Evolutionary conservation across 2,113 vertebrate species (phyloP).

Genomic region (Rhinoptilus africanus): DNA sequence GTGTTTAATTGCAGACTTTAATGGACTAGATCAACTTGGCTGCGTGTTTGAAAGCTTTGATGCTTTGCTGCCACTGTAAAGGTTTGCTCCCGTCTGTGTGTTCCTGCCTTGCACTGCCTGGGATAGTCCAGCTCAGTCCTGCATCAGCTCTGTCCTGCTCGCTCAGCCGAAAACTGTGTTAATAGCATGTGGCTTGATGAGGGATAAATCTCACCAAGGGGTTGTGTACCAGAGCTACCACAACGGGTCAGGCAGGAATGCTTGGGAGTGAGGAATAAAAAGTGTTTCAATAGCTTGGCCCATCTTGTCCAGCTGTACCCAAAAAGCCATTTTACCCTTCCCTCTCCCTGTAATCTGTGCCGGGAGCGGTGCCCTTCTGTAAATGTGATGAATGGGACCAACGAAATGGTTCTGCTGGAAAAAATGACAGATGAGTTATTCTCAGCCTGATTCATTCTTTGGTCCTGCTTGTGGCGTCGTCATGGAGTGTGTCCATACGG

Average conservation of each 20-base stretch:
- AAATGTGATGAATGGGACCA: neutral
- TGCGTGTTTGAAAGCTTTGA: neutral
- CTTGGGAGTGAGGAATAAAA: neutral
- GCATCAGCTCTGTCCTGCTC: neutral
- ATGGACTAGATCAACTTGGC: neutral
- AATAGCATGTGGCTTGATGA: neutral
- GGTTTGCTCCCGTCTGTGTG: neutral
- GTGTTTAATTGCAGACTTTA: neutral
- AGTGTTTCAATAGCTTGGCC: neutral
- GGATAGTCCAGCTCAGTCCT: neutral
- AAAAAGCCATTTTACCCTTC: neutral
- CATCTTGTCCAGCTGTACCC: neutral
- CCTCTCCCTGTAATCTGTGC: neutral
- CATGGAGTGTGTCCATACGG: neutral
- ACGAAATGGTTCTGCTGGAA: neutral
- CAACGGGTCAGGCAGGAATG: neutral
- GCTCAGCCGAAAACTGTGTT: neutral
- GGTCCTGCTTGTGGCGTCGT: neutral
- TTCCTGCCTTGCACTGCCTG: neutral
- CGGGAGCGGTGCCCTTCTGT: neutral
- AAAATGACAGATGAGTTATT: neutral
- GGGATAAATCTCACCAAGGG: neutral
- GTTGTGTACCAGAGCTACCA: neutral
- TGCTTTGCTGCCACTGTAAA: neutral
- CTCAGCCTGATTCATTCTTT: neutral